These are phyloP conservation scores for Pantala flavescens DNA, from an alignment of 1,140 invertebrate genomes.

Conservation along the genomic window DNA sequence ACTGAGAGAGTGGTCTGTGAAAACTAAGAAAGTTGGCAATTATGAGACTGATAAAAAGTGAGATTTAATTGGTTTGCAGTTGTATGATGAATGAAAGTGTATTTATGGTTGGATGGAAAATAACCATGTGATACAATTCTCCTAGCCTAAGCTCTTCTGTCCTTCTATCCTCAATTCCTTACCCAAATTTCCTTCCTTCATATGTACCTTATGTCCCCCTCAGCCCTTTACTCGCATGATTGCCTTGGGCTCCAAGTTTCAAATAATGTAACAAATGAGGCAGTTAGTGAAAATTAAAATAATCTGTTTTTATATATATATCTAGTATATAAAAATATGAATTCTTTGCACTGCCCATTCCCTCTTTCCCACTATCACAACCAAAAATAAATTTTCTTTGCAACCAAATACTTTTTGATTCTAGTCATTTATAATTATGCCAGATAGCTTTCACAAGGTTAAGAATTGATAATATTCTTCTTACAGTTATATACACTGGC, in stretches of 20 bases:
- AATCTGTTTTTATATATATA: slow-evolving; percentile 9
- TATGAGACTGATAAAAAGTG: background rate
- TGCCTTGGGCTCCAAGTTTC: background rate
- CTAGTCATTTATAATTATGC: background rate
- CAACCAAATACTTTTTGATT: background rate
- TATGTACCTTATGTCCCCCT: background rate
- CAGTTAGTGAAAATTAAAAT: slow-evolving; percentile 10
- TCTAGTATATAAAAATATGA: slow-evolving; percentile 2
- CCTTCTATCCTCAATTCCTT: background rate
- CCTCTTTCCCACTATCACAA: background rate
- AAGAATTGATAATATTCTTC: too few relatives aligned
- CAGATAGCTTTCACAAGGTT: too few relatives aligned
- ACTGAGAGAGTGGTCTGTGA: background rate
- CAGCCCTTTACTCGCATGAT: background rate
- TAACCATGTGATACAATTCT: background rate
- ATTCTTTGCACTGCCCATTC: slow-evolving; percentile 1
- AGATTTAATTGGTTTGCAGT: background rate
- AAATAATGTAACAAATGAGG: background rate
- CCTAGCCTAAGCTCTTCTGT: slow-evolving; percentile 4
- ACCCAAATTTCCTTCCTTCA: background rate
- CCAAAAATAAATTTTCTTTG: slow-evolving; percentile 10
- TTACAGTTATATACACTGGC: too few relatives aligned
- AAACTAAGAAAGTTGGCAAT: background rate
- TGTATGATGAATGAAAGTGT: background rate
- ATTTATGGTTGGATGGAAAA: background rate